Evolutionary conservation across 2,888 invertebrate species (phyloP).

Genomic region (Drosophila mayaguana): DNA sequence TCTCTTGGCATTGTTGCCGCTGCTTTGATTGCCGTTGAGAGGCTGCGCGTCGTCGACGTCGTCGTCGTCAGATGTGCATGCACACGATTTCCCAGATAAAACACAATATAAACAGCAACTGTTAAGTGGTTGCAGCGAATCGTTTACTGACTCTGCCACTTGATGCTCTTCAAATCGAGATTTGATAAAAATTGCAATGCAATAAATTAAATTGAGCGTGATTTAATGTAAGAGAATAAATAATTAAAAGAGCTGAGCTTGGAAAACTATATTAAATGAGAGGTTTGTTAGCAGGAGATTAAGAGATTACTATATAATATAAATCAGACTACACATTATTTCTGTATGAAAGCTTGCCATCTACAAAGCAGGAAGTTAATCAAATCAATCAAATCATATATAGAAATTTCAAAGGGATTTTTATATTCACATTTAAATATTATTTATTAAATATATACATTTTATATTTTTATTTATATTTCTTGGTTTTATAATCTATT

Average conservation of each 20-base stretch:
- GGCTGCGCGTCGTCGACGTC: conserved; percentile 12
- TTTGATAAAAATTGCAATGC: neutral
- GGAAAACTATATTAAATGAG: neutral
- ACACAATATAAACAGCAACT: conserved; percentile 8
- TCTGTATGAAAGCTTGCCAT: neutral
- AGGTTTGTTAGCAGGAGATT: neutral
- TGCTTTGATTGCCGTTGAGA: conserved; percentile 16
- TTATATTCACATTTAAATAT: too few relatives aligned
- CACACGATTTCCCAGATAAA: conserved; percentile 50
- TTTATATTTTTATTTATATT: too few relatives aligned
- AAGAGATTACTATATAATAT: too few relatives aligned
- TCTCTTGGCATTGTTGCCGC: conserved; percentile 14
- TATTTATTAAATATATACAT: too few relatives aligned
- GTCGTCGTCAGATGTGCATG: conserved; percentile 34
- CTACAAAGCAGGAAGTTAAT: too few relatives aligned
- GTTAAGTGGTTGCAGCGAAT: neutral
- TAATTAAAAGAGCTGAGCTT: neutral
- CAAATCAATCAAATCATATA: too few relatives aligned
- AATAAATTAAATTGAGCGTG: neutral
- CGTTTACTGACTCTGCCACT: conserved; percentile 11
- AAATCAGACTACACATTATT: neutral
- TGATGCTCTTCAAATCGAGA: conserved; percentile 19
- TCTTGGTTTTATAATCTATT: too few relatives aligned
- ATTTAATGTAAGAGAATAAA: neutral
- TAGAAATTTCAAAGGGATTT: too few relatives aligned